Base-by-base conservation (phyloP, 2,113 vertebrate genomes). In the Mustelus asterias region DNA sequence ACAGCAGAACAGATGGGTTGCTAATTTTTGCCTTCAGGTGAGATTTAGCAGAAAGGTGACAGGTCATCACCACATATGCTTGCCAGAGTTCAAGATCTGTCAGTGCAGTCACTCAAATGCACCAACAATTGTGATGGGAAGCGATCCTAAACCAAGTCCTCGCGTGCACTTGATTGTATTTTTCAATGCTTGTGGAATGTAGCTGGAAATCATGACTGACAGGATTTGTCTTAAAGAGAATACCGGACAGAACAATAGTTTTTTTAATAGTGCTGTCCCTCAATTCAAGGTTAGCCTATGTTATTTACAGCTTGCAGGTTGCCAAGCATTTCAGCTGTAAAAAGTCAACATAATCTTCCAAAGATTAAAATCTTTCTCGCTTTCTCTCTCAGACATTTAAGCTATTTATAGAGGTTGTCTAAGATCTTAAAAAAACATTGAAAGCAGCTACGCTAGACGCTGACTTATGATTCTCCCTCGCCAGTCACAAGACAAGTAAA, bases 291-390 rank as follows among this genome's bases (percentile, higher is more conserved):
- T 72, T 72, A 48, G 41, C 11, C 26, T 72, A n/a, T 65, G 41
- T 24, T 95, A 95, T 54, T 95, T 95, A 54, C 69, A 95, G 67
- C 94, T 95, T 60, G 18, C 9, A 33, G 41, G 37, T 20, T 44
- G 14, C 33, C 1, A 1, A 54, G 13, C 94, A 95, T 72, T 95
- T 95, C 69, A 95, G 11, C 9, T 95, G 67, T 54, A 54, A 33
- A 95, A 48, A 54, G 94, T 72, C 48, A 72, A 72, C 9, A 26
- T 20, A 60, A 37, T 70, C 24, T 26, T 70, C 65, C 70, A 69
- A 95, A 72, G 94, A 95, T 95, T 95, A 72, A 72, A 33, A 95
- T 95, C 69, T 69, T 44, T 33, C 90, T 67, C 58, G 69, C 69
- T 5, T 94, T 20, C 65, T 54, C 37, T 70, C 65, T 44, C 20